Conservation (phyloP, 2,113 vertebrate genomes). For the Sinocyclocheilus grahami region DNA sequence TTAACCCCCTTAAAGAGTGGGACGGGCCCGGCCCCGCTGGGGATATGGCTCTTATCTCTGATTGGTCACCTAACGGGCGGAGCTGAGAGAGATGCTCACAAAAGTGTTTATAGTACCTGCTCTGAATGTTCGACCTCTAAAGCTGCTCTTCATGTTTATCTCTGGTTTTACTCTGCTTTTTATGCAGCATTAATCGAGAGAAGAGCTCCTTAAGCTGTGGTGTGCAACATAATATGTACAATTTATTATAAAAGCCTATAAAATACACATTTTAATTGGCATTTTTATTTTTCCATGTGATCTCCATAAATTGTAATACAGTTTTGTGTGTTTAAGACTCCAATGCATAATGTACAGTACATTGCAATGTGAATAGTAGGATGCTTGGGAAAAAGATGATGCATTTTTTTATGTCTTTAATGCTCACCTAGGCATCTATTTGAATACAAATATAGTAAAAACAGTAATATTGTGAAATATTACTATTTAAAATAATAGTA, state of each 20-base stretch:
- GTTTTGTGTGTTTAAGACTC: background rate
- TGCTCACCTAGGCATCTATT: background rate
- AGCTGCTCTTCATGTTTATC: background rate
- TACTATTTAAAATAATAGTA: background rate
- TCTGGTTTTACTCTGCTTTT: background rate
- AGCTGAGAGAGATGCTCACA: conserved; percentile 29
- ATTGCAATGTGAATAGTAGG: background rate
- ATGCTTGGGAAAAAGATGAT: background rate
- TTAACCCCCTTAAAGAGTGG: conserved; percentile 61
- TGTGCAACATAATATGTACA: background rate
- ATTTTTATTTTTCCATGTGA: background rate
- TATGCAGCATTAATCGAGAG: background rate
- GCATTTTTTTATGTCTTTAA: too few species aligned
- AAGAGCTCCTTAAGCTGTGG: background rate
- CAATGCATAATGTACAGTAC: background rate
- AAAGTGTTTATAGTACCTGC: conserved; percentile 21
- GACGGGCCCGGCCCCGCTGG: conserved; percentile 46
- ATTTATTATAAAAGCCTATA: background rate
- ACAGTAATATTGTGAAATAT: background rate
- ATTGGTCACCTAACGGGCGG: conserved; percentile 59
- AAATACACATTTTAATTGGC: background rate
- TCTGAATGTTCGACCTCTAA: background rate
- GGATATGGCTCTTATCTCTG: conserved; percentile 54
- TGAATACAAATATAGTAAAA: background rate
- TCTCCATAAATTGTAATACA: background rate